Conservation (phyloP, 1,140 invertebrate genomes). For the Heliothis subflexa region DNA sequence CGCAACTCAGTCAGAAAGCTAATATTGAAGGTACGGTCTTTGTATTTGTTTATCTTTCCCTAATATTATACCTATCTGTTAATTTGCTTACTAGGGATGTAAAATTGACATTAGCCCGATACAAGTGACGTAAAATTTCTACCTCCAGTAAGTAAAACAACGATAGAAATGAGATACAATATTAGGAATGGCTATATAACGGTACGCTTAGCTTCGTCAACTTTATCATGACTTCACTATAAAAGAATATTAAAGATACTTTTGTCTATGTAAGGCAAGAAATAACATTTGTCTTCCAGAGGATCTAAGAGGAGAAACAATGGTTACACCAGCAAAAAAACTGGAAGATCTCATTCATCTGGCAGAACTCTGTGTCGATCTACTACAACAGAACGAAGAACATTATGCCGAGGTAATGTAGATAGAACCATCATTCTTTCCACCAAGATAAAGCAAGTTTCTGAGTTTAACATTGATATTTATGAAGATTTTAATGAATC, state of each 20-base stretch:
- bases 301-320: slow-evolving; percentile 93
- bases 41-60: too few relatives aligned
- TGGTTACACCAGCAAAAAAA: slow-evolving; percentile 94
- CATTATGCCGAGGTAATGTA: slow-evolving; percentile 98
- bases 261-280: neutral
- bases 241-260: neutral
- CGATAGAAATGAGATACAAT: too few relatives aligned
- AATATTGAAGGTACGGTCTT: slow-evolving; percentile 95
- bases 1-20: slow-evolving; percentile 97
- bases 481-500: neutral
- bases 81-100: too few relatives aligned
- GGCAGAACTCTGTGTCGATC: slow-evolving; percentile 98
- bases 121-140: too few relatives aligned
- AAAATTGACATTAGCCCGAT: too few relatives aligned
- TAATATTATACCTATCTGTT: too few relatives aligned
- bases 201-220: too few relatives aligned
- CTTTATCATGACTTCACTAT: too few relatives aligned
- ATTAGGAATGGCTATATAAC: too few relatives aligned
- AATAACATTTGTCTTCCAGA: slow-evolving; percentile 84
- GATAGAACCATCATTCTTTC: neutral
- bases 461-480: slow-evolving; percentile 25
- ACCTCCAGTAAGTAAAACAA: too few relatives aligned
- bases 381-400: slow-evolving; percentile 99
- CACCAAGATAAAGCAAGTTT: neutral
- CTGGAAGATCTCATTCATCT: slow-evolving; percentile 98